phyloP scores from a whole-genome alignment of 2,888 invertebrate genomes.

The Tiliacea citrago region DNA sequence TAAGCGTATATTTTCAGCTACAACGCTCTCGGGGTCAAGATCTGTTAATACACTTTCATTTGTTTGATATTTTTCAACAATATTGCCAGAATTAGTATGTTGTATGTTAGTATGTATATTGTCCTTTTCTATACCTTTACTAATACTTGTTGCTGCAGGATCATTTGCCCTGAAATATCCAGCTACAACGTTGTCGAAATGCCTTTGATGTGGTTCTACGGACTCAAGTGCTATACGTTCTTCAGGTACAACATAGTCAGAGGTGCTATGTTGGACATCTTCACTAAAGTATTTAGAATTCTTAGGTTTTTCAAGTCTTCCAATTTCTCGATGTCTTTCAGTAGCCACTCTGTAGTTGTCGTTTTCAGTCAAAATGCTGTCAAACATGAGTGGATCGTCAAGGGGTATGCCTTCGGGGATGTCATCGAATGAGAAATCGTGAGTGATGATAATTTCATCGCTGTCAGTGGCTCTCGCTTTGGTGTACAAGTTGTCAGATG shows the following conservation, averaged over 20 bases:
- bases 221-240: background rate
- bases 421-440: constrained; percentile 84
- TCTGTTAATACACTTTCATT: background rate
- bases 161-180: constrained; percentile 14
- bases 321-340: constrained; percentile 43
- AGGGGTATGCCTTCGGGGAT: constrained; percentile 85
- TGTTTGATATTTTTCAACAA: background rate
- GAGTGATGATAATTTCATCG: constrained; percentile 80
- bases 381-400: constrained; percentile 82
- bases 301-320: constrained; percentile 22
- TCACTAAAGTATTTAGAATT: background rate
- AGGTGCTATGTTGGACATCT: background rate
- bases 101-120: background rate
- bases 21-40: background rate
- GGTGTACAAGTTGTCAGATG: constrained; percentile 81
- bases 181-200: constrained; percentile 1
- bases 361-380: constrained; percentile 74
- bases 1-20: constrained; percentile 6
- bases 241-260: background rate
- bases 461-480: constrained; percentile 80
- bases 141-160: background rate
- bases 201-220: background rate
- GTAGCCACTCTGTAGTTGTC: constrained; percentile 55
- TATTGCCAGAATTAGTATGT: background rate
- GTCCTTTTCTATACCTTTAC: constrained; percentile 11